phyloP scores from a whole-genome alignment of 64 coral and sea anemone species.

The Montipora sp. region DNA sequence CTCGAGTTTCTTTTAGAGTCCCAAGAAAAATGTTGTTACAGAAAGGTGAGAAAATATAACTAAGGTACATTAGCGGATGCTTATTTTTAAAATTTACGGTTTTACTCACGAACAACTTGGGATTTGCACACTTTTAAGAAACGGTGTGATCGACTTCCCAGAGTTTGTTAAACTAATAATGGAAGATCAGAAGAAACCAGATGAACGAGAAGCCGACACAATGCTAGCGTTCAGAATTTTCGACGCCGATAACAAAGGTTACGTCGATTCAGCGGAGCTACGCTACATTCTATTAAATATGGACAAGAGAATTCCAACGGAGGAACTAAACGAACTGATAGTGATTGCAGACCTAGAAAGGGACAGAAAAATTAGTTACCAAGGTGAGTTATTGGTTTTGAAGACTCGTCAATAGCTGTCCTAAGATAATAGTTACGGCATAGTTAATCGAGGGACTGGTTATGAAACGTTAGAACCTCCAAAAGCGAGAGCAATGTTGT shows the following conservation, averaged over 20 bases:
- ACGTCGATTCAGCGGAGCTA: conserved; percentile 86
- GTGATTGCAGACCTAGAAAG: conserved; percentile 58
- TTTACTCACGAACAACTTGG: too few relatives aligned
- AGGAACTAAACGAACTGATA: conserved; percentile 79
- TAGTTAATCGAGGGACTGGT: too few relatives aligned
- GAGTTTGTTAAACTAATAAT: conserved; percentile 97
- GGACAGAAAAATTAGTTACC: conserved; percentile 80
- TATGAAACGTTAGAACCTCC: too few relatives aligned
- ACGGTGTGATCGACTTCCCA: conserved; percentile 65
- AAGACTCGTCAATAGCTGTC: too few relatives aligned
- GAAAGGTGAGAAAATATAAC: too few relatives aligned
- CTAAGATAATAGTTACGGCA: too few relatives aligned
- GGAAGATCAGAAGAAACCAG: conserved; percentile 80
- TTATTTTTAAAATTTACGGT: too few relatives aligned
- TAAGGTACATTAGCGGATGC: too few relatives aligned
- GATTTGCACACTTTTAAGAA: background rate
- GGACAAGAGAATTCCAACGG: conserved; percentile 76
- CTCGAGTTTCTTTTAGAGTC: too few relatives aligned
- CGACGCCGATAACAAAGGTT: conserved; percentile 89
- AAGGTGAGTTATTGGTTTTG: conserved; percentile 45
- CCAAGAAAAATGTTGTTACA: too few relatives aligned
- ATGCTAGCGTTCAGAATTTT: conserved; percentile 80
- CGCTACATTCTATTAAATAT: conserved; percentile 75
- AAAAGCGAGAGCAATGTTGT: too few relatives aligned
- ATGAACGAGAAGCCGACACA: conserved; percentile 75